Conservation (phyloP, 2,797 vertebrate genomes). For the Taeniopygia guttata region DNA sequence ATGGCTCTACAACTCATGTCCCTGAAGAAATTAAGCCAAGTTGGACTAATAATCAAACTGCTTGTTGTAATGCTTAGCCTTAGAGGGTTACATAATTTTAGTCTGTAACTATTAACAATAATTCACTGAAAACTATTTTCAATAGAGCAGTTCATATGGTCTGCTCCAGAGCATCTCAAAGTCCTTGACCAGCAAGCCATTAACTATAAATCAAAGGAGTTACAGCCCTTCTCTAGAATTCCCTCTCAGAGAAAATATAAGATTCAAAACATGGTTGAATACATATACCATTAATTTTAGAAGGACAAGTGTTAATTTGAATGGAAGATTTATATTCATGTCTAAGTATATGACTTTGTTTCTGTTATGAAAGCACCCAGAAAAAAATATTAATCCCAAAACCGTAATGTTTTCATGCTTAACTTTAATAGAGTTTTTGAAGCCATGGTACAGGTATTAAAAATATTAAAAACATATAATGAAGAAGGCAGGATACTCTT, state of each 20-base stretch:
- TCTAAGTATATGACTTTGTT: background rate
- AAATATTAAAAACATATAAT: background rate
- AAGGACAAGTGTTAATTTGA: background rate
- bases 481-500: background rate
- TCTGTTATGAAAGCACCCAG: background rate
- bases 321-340: background rate
- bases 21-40: background rate
- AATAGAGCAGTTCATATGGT: background rate
- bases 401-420: accelerated
- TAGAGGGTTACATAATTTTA: background rate
- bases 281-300: background rate
- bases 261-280: background rate
- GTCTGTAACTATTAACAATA: background rate
- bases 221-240: background rate
- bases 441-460: background rate
- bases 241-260: background rate
- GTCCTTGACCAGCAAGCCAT: background rate
- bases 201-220: background rate
- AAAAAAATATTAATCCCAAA: background rate
- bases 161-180: background rate
- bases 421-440: background rate
- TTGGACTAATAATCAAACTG: background rate
- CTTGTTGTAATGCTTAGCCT: background rate
- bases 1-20: background rate
- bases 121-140: background rate